Percentiles rank a stretch among this genome's conserved stretches.
Evolutionary conservation across 2,113 vertebrate species (phyloP).

Genomic region (Hydrochoerus hydrochaeris): DNA sequence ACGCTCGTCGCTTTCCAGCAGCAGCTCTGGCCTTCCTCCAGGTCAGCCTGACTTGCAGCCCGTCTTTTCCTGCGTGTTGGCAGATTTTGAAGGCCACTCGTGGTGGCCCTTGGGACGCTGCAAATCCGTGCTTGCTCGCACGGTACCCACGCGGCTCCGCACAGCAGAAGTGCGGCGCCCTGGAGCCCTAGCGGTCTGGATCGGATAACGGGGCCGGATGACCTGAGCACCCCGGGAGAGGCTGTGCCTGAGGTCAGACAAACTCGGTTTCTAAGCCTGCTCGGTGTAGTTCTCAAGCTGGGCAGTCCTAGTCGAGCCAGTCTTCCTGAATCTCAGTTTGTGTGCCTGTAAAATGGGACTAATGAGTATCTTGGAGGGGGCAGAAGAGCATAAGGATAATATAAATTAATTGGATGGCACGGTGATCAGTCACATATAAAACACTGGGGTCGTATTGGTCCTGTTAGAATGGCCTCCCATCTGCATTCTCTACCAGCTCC

Average conservation of each 20-base stretch:
- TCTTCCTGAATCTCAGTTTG: slow-evolving; percentile 8
- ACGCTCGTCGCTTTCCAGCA: background rate
- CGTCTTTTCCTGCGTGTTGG: background rate
- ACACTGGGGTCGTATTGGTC: background rate
- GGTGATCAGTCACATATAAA: background rate
- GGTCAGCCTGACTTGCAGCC: background rate
- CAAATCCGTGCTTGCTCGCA: background rate
- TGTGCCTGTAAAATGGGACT: slow-evolving; percentile 41
- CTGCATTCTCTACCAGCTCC: background rate
- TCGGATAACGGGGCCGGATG: background rate
- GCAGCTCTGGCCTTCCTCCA: background rate
- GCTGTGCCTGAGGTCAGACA: background rate
- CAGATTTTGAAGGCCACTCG: slow-evolving; percentile 67
- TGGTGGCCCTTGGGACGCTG: slow-evolving; percentile 46
- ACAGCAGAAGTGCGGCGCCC: background rate
- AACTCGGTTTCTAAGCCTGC: background rate
- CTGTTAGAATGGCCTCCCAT: background rate
- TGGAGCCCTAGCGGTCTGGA: background rate
- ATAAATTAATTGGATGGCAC: background rate
- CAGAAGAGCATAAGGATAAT: accelerated
- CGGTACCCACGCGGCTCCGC: background rate
- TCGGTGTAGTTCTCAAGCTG: background rate
- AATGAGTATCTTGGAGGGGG: background rate
- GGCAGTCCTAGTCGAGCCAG: background rate
- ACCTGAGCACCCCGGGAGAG: background rate